Base-by-base conservation (phyloP, 2,113 vertebrate genomes). In the Rhineura floridana region DNA sequence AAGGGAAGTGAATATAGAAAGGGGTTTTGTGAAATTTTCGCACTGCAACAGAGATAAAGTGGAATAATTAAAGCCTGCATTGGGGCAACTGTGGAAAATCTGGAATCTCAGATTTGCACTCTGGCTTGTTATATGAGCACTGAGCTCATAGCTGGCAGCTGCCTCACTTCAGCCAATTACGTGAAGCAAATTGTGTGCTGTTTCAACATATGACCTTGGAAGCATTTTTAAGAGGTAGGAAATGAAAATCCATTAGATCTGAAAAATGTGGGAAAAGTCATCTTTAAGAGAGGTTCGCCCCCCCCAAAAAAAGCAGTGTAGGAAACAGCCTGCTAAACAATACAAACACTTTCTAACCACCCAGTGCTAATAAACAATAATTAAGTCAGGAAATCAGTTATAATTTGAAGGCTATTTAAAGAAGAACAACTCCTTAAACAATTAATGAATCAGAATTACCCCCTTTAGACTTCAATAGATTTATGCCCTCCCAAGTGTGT, bases 131-230 rank as follows among this genome's bases (percentile, higher is more conserved):
- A 63, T 65, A 79, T 83, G 79, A 88, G 19, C 19, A 12, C 23
- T 65, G n/a, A 79, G 44, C 91, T 93, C 91, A 91, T 62, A 77
- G 65, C 65, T 79, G 81, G 82, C 59, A 91, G 69, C 79, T 25
- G 73, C 75, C 90, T 91, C 88, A 92, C 33, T 77, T 85, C 44
- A 90, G 62, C 75, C 90, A 80, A 90, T 88, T 89, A 82, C 42
- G 78, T 62, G 81, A 85, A 80, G 72, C 63, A 89, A 91, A 91
- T 72, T 33, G 69, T 63, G 9, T 30, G 3, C 21, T 67, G 1
- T 83, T 79, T 78, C 21, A 93, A 48, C 46, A 76, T 67, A 52
- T 83, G 69, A 93, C 15, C 30, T 82, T 83, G 62, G 28, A 86
- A 83, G 1, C 0, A 25, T 50, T 87, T 90, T 91, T 82, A 76